A percentile compares a stretch with the other conserved stretches of the same genome.
Conservation (phyloP, 2,113 vertebrate genomes). For the Alosa alosa region DNA sequence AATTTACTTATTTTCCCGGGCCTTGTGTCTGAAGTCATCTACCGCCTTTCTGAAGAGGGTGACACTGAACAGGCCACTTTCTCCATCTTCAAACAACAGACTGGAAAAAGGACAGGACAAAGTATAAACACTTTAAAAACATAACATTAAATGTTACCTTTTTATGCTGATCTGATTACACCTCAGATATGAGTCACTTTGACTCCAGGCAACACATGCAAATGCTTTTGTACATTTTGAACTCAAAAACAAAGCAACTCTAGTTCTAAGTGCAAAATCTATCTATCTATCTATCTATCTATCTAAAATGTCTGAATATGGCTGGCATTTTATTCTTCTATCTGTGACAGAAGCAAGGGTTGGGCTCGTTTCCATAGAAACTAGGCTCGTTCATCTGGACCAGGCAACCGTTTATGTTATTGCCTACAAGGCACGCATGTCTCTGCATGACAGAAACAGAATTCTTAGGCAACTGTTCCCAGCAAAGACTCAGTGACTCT, state of each 20-base stretch:
- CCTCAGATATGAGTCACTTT: neutral
- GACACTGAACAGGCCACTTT: conserved; percentile 91
- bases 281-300: too few species aligned
- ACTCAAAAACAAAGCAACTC: neutral
- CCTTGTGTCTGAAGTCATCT: conserved; percentile 96
- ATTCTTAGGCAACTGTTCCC: neutral
- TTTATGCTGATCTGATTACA: neutral
- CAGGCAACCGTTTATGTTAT: neutral
- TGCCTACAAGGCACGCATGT: conserved; percentile 9
- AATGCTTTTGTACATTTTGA: neutral
- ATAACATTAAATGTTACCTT: neutral
- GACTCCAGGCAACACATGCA: neutral
- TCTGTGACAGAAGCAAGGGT: neutral
- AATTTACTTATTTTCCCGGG: conserved; percentile 92
- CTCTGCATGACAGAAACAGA: neutral
- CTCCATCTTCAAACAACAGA: conserved; percentile 89
- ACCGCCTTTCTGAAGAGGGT: conserved; percentile 94
- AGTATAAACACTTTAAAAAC: neutral
- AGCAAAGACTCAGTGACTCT: neutral
- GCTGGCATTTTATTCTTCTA: neutral
- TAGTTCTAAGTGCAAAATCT: neutral
- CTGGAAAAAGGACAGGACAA: conserved; percentile 58
- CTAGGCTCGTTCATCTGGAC: neutral
- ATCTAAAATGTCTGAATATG: neutral
- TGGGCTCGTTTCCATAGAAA: conserved; percentile 34